phyloP scores from a whole-genome alignment of 1,140 invertebrate genomes.

The Drosophila sucinea region DNA sequence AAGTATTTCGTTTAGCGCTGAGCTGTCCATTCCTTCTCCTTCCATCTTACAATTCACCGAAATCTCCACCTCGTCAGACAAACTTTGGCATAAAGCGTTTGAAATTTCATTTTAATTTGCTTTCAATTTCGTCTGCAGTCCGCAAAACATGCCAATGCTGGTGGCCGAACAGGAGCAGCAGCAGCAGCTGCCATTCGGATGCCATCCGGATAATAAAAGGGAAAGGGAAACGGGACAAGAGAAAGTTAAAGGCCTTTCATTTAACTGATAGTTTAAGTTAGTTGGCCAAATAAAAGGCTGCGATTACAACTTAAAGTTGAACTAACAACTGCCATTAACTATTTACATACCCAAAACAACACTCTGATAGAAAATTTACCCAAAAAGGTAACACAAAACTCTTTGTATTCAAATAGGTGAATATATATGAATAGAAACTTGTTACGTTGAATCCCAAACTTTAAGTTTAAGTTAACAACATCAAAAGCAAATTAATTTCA shows the following conservation, averaged over 20 bases:
- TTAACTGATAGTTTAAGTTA: conserved; percentile 17
- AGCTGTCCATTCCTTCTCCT: conserved; percentile 4
- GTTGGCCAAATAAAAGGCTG: conserved; percentile 10
- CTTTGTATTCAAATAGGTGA: background rate
- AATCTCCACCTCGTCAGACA: conserved; percentile 19
- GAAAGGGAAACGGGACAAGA: background rate
- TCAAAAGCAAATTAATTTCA: too few relatives aligned
- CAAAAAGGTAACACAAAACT: background rate
- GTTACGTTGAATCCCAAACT: background rate
- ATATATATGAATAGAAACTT: background rate
- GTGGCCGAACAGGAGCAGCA: conserved; percentile 11
- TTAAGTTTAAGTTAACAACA: too few relatives aligned
- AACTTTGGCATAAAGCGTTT: conserved; percentile 57
- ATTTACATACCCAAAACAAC: conserved; percentile 3
- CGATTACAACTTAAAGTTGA: background rate
- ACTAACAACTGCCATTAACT: conserved; percentile 12
- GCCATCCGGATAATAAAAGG: background rate
- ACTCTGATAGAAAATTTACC: background rate
- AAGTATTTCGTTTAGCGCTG: conserved; percentile 69
- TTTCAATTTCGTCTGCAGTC: conserved; percentile 62
- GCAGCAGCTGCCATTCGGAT: conserved; percentile 26
- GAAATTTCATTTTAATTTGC: conserved; percentile 78
- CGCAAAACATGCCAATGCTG: conserved; percentile 31
- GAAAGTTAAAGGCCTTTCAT: conserved; percentile 6
- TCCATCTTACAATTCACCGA: too few relatives aligned